A percentile compares a stretch with the other conserved stretches of the same genome.
Evolutionary conservation across 1,140 invertebrate species (phyloP).

Genomic region (Lepidurus couesii): DNA sequence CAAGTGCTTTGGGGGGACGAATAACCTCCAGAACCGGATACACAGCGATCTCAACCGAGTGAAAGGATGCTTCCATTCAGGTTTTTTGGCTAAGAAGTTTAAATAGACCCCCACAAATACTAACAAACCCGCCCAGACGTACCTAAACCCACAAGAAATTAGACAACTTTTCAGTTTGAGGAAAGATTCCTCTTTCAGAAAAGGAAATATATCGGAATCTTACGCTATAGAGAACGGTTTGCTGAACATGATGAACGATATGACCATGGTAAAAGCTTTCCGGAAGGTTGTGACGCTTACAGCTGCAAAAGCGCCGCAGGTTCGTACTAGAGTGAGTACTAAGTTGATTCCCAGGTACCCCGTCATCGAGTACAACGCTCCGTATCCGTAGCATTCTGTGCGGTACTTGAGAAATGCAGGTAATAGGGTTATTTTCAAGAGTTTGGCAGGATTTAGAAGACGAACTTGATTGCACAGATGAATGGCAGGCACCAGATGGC

Average conservation of each 20-base stretch:
- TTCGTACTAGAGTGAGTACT: conserved; percentile 77
- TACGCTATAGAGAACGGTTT: conserved; percentile 92
- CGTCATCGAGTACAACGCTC: conserved; percentile 74
- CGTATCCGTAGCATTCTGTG: conserved; percentile 73
- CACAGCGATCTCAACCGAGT: background rate
- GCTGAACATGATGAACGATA: conserved; percentile 88
- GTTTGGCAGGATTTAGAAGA: background rate
- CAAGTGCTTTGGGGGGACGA: background rate
- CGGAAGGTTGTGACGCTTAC: conserved; percentile 73
- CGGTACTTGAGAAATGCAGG: conserved; percentile 51
- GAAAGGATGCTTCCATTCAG: background rate
- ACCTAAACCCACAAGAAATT: conserved; percentile 55
- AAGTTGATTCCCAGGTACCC: conserved; percentile 90
- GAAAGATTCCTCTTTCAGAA: conserved; percentile 18
- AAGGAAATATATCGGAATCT: conserved; percentile 47
- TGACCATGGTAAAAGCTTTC: conserved; percentile 84
- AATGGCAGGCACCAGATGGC: conserved; percentile 67
- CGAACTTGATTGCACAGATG: conserved; percentile 67
- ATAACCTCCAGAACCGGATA: background rate
- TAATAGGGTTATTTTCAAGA: background rate
- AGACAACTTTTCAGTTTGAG: conserved; percentile 12
- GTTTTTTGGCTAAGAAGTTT: conserved; percentile 75
- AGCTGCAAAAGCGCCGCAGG: conserved; percentile 80
- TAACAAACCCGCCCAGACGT: conserved; percentile 80
- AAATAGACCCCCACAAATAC: conserved; percentile 85